phyloP scores from a whole-genome alignment of 2,797 vertebrate species.

The Chaunax sp. region DNA sequence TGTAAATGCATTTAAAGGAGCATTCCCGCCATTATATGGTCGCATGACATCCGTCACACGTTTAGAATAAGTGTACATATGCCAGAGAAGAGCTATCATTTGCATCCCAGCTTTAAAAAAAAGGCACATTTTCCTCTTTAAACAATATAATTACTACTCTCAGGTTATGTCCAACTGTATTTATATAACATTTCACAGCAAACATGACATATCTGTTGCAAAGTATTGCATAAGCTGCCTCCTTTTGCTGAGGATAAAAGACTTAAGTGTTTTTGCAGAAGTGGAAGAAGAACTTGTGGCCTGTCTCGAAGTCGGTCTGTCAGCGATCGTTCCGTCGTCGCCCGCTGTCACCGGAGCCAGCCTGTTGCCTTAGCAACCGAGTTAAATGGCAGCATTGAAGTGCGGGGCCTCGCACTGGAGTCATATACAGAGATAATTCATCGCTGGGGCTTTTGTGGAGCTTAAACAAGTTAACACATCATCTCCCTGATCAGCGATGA shows the following conservation, averaged over 20 bases:
- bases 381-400: conserved; percentile 52
- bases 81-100: conserved; percentile 19
- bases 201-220: conserved; percentile 48
- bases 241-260: conserved; percentile 41
- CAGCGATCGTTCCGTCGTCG: conserved; percentile 46
- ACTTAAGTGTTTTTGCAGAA: conserved; percentile 44
- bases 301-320: conserved; percentile 49
- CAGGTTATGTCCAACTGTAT: conserved; percentile 22
- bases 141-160: not conserved
- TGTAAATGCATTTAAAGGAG: no score
- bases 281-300: conserved; percentile 56
- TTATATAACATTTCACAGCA: conserved; percentile 38
- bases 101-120: not conserved
- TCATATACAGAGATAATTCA: conserved; percentile 35
- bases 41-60: no score
- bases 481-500: not conserved
- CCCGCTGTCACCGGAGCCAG: conserved; percentile 33
- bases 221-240: conserved; percentile 59
- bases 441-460: conserved; percentile 21
- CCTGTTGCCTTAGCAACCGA: conserved; percentile 53
- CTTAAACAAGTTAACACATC: conserved; percentile 13
- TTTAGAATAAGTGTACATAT: no score
- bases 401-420: conserved; percentile 1
- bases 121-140: conserved; percentile 20
- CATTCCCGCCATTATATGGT: no score